Base-by-base conservation (phyloP, 2,113 vertebrate genomes). In the Rhagologus leucostigma region DNA sequence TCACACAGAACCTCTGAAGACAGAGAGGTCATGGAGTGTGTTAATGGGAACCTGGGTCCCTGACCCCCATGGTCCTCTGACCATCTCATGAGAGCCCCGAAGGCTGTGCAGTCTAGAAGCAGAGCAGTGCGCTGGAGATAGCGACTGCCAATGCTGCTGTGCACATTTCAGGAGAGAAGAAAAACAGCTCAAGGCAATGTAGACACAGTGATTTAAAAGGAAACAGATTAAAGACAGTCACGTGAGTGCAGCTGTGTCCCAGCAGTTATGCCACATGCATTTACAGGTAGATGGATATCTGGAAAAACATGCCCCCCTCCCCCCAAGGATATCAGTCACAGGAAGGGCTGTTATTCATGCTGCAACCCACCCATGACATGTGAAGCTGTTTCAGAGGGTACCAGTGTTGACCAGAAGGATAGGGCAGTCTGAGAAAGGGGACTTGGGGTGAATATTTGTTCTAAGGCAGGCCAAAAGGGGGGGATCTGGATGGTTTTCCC, bases 201-300 rank as follows among this genome's bases (percentile, higher is more conserved):
- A 78, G 86, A 81, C 68, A 90, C 33, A 71, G 64, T 63, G 35
- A 90, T 87, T 93, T 92, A 78, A 93, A 90, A 80, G 50, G 79
- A 88, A 95, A 81, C 21, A 24, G 67, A 86, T 90, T 90, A 83
- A 92, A 96, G 59, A 50, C 20, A 35, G 63, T 63, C 85, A 90
- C 1, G 1, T 71, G 75, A 86, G 68, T 59, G 39, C 68, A 85
- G 63, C 52, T 84, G 33, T 84, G 64, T 74, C 30, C 84, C 59
- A 89, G 68, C 21, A 93, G 52, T 52, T 93, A 70, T 20, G 49
- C 73, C 73, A 92, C 44, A 84, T 2, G 3, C 83, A 84, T 92
- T 88, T 77, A 77, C 6, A 93, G 73, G 81, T 67, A 75, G 35
- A 69, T 26, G 84, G 27, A 13, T 75, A 93, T 7, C 52, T 44